Evolutionary conservation across 2,113 vertebrate genomes (phyloP), one percentile per base, ranked within the genome.

Genomic region (Megaleporinus macrocephalus): DNA sequence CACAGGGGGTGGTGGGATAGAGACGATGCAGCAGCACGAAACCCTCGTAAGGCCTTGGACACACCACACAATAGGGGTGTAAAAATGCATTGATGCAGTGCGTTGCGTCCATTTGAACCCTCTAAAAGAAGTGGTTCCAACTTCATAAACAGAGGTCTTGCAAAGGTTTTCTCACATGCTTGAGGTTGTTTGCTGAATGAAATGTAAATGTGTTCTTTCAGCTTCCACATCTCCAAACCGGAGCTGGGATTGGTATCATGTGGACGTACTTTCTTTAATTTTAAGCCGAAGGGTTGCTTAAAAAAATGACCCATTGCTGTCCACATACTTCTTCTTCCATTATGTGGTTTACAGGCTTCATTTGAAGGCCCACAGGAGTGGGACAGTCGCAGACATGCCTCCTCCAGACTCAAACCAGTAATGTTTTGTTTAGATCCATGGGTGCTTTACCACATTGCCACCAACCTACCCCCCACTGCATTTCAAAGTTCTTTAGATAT

Each of bases 301-400:
- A 61, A 26, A 61, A 61, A 12, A 44, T 44, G 0, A 61, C 9
- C 22, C 57, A 26, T 61, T n/a, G 12, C n/a, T 26, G 57, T 26
- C 57, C 53, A 20, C 53, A 57, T 61, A 11, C 57, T n/a, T 15
- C 57, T 9, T 61, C 24, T 26, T 26, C 2, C 6, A 26, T 26
- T 61, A n/a, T 61, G 57, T 61, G 57, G 57, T 61, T 61, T 61
- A 15, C 57, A 61, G 57, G n/a, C 57, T 61, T 61, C 57, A 61
- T 61, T 61, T 61, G 57, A 61, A 24, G 57, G 57, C n/a, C 57
- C 24, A 26, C 57, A 12, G 57, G 12, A 61, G n/a, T 61, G 57
- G n/a, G 10, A 61, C 11, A 26, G 22, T 61, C n/a, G 24, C 57
- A 61, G 57, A 61, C 9, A 24, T 61, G 22, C 57, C 57, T 61